Evolutionary conservation across 2,888 invertebrate genomes (phyloP).

Genomic region (Aethes cnicana): DNA sequence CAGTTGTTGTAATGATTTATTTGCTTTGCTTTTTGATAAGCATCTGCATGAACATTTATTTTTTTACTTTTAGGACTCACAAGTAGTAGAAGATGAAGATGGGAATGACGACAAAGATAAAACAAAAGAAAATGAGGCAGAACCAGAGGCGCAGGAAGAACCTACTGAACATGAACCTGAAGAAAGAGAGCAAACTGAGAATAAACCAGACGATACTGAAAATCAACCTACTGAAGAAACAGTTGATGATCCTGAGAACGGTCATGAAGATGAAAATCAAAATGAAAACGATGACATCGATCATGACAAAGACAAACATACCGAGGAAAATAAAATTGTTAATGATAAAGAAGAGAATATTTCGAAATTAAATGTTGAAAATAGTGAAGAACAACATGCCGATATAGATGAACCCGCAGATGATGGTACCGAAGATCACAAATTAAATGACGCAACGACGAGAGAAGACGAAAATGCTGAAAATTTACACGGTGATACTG

Average conservation of each 20-base stretch:
- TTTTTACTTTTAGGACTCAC: slow-evolving; percentile 69
- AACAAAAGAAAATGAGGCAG: not conserved
- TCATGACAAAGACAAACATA: slow-evolving; percentile 31
- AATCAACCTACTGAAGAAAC: slow-evolving; percentile 5
- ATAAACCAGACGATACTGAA: slow-evolving; percentile 3
- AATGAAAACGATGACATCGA: slow-evolving; percentile 30
- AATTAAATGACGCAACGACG: no score
- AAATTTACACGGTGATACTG: no score
- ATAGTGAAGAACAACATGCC: slow-evolving; percentile 33
- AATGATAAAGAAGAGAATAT: slow-evolving; percentile 21
- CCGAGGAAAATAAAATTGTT: slow-evolving; percentile 16
- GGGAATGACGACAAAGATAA: slow-evolving; percentile 27
- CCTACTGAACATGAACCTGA: slow-evolving; percentile 19
- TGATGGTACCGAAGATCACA: slow-evolving; percentile 29
- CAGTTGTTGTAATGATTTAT: slow-evolving; percentile 57
- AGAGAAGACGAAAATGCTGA: no score
- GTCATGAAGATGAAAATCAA: slow-evolving; percentile 28
- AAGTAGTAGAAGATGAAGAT: slow-evolving; percentile 40
- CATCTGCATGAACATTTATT: slow-evolving; percentile 72
- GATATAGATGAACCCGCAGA: slow-evolving; percentile 33
- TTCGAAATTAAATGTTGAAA: slow-evolving; percentile 5
- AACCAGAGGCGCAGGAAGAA: slow-evolving; percentile 1
- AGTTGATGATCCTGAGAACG: slow-evolving; percentile 32
- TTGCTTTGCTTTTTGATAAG: slow-evolving; percentile 72
- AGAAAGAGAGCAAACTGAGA: slow-evolving; percentile 9